Percentiles rank a stretch among this genome's conserved stretches.
phyloP scores from a whole-genome alignment of 2,888 invertebrate species.

The Leucoma salicis region DNA sequence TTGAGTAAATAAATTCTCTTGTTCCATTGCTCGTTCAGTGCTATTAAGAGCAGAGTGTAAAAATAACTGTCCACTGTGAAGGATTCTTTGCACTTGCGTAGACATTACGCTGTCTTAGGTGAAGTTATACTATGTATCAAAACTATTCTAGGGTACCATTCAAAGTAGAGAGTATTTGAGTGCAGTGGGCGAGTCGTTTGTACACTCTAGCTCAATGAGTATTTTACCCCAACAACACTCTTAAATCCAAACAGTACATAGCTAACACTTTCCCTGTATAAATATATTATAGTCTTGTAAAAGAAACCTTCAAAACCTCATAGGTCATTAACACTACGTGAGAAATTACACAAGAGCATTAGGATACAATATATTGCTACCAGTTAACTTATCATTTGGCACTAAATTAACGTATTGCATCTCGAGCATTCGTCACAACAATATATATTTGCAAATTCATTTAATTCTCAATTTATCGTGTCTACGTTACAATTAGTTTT shows the following conservation, averaged over 20 bases:
- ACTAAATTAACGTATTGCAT: constrained; percentile 82
- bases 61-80: constrained; percentile 51
- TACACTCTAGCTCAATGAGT: constrained; percentile 77
- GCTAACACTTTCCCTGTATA: constrained; percentile 81
- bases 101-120: constrained; percentile 40
- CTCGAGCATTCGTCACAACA: constrained; percentile 75
- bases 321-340: constrained; percentile 80
- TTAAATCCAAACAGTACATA: constrained; percentile 76
- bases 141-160: constrained; percentile 42
- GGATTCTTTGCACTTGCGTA: constrained; percentile 22
- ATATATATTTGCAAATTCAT: constrained; percentile 64
- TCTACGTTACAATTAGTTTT: constrained; percentile 65
- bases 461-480: constrained; percentile 59
- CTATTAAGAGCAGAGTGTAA: constrained; percentile 72
- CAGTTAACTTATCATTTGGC: constrained; percentile 82
- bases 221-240: constrained; percentile 78
- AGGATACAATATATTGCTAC: constrained; percentile 80
- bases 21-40: constrained; percentile 80
- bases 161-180: constrained; percentile 14
- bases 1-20: constrained; percentile 82
- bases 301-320: constrained; percentile 79
- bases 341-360: constrained; percentile 79
- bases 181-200: constrained; percentile 51
- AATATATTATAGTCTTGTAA: constrained; percentile 82
- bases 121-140: constrained; percentile 35